Evolutionary conservation across 2,113 vertebrate genomes (phyloP), one percentile per base, ranked within the genome.

Genomic region (Jaculus jaculus): DNA sequence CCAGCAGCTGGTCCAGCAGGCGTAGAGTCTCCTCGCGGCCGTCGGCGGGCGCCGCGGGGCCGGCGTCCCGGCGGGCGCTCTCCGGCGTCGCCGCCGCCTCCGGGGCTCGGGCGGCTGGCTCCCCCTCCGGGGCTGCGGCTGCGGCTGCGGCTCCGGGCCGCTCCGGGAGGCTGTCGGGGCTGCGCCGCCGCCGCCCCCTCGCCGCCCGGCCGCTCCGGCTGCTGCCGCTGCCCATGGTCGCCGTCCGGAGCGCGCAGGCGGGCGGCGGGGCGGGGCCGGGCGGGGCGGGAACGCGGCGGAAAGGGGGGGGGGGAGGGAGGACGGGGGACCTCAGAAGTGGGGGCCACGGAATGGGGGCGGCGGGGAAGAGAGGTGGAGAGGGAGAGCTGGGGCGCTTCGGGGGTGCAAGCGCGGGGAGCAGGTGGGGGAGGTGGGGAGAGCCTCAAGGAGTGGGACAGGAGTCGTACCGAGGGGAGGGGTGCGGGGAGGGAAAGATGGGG

Each of bases 191-290:
- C 94, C 51, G 51, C 51, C n/a, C n/a, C n/a, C 91, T 84, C 84
- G 81, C 86, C 60, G 72, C 90, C 69, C 94, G 85, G 89, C 97
- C 91, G 97, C 97, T 97, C 88, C 96, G 95, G 94, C 97, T 97
- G 89, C 97, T 97, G 84, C 97, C 97, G 94, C 98, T 98, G 93
- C 98, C 98, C 98, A 98, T 98, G 95, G 74, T 97, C 98, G 97
- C 98, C 92, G 69, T 79, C 63, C 47, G 20, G 84, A 68, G 73
- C 34, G 80, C 39, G 61, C 93, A 77, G 93, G 74, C 69, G 5
- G 63, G 28, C 34, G n/a, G 28, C 20, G 4, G 42, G 47, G 30
- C 37, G 60, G 60, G 37, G 24, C 23, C 9, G 21, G 75, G 15
- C 16, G 21, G 75, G 21, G 84, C 61, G 74, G 75, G 79, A 63